phyloP scores from a whole-genome alignment of 2,888 invertebrate genomes.

The Congeria kusceri region DNA sequence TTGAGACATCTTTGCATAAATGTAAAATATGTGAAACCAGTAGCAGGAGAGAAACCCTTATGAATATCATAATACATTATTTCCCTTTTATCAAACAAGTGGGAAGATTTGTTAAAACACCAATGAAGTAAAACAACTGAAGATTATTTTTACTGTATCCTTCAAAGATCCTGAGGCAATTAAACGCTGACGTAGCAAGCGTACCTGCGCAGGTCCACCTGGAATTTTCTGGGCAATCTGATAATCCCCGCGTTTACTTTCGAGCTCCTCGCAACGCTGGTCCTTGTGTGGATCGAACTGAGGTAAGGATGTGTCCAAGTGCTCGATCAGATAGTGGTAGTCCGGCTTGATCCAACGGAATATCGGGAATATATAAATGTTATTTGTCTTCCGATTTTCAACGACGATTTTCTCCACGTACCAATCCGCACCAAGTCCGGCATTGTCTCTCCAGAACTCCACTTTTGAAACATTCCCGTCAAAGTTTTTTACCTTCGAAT shows the following conservation, averaged over 20 bases:
- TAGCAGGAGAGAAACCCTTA: no score
- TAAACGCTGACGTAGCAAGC: no score
- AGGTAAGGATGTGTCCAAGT: slow-evolving; percentile 85
- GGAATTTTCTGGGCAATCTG: slow-evolving; percentile 63
- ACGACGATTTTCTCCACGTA: slow-evolving; percentile 81
- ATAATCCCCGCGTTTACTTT: slow-evolving; percentile 81
- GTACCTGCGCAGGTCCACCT: slow-evolving; percentile 75
- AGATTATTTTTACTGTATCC: no score
- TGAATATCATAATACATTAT: no score
- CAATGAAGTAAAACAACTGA: no score
- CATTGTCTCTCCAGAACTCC: slow-evolving; percentile 84
- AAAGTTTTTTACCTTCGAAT: slow-evolving; percentile 57
- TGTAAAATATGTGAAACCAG: no score
- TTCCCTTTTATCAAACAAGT: no score
- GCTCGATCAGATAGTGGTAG: slow-evolving; percentile 82
- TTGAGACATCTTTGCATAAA: no score
- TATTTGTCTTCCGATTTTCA: slow-evolving; percentile 71
- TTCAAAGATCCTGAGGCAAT: no score
- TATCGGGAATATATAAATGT: slow-evolving; percentile 83
- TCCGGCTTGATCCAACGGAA: slow-evolving; percentile 85
- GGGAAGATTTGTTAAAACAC: no score
- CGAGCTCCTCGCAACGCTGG: slow-evolving; percentile 83
- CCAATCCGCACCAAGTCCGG: slow-evolving; percentile 84
- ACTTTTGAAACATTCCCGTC: slow-evolving; percentile 73
- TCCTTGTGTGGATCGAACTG: slow-evolving; percentile 83